Percentiles rank a stretch among this genome's conserved stretches.
Evolutionary conservation across 2,113 vertebrate species (phyloP).

Genomic region (Odontophorus gujanensis): DNA sequence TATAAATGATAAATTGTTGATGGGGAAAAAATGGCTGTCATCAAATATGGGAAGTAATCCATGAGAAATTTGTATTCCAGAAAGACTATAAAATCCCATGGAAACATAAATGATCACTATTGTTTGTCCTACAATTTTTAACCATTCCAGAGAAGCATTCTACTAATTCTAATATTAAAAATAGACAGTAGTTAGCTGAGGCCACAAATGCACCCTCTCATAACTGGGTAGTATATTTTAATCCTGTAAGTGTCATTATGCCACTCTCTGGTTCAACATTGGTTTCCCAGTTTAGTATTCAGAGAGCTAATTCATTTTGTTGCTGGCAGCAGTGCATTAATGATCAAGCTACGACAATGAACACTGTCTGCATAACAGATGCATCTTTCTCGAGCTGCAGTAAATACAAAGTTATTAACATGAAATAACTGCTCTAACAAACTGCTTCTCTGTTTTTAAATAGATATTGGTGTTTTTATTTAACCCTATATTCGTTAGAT

Average conservation of each 20-base stretch:
- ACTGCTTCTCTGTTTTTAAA: conserved; percentile 59
- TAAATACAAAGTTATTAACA: conserved; percentile 79
- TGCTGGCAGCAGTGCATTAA: conserved; percentile 74
- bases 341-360: conserved; percentile 75
- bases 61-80: conserved; percentile 43
- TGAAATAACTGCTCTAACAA: conserved; percentile 72
- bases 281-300: conserved; percentile 72
- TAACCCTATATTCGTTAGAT: conserved; percentile 57
- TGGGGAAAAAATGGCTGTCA: neutral
- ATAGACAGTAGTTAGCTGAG: conserved; percentile 44
- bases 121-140: conserved; percentile 17
- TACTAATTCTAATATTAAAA: conserved; percentile 56
- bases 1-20: conserved; percentile 61
- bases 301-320: conserved; percentile 76
- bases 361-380: conserved; percentile 82
- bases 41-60: conserved; percentile 50
- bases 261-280: conserved; percentile 37
- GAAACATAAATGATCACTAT: conserved; percentile 35
- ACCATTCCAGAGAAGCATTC: conserved; percentile 9
- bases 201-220: conserved; percentile 60
- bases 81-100: conserved; percentile 28
- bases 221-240: conserved; percentile 51
- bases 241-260: conserved; percentile 67
- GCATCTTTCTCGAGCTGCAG: conserved; percentile 76
- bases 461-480: conserved; percentile 64